A percentile compares a stretch with the other conserved stretches of the same genome.
Evolutionary conservation across 2,113 vertebrate species (phyloP).

Genomic region (Sitta europaea): DNA sequence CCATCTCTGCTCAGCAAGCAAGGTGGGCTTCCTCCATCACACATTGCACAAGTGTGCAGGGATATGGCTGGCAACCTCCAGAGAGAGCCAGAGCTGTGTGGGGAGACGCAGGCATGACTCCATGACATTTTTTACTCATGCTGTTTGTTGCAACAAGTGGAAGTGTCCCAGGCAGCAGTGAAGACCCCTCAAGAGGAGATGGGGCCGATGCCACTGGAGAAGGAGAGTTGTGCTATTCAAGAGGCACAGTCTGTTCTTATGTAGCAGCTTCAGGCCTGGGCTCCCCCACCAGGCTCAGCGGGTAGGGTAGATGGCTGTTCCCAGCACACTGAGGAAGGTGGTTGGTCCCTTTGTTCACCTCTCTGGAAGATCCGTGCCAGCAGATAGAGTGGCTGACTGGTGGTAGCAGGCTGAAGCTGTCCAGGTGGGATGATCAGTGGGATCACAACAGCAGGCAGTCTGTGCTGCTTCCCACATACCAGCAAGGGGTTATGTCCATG

Average conservation of each 20-base stretch:
- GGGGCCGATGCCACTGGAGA: background rate
- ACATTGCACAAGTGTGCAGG: background rate
- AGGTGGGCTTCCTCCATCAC: background rate
- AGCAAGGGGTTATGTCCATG: accelerated
- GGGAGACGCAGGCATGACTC: accelerated
- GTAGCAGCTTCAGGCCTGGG: background rate
- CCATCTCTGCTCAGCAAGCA: background rate
- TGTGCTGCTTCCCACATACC: background rate
- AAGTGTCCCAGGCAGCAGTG: background rate
- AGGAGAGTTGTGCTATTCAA: background rate
- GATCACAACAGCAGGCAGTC: background rate
- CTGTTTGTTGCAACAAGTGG: background rate
- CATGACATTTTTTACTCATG: background rate
- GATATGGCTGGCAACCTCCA: background rate
- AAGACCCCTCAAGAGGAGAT: background rate
- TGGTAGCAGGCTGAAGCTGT: background rate
- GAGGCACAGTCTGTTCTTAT: background rate
- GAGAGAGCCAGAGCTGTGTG: background rate
- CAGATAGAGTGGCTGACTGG: background rate
- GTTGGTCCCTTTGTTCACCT: background rate
- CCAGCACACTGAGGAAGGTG: background rate
- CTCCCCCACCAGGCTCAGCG: accelerated
- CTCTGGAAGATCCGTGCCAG: background rate
- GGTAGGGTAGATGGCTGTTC: background rate
- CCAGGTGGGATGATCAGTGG: accelerated